phyloP scores from a whole-genome alignment of 2,888 invertebrate genomes.

The Octonoba sinensis region DNA sequence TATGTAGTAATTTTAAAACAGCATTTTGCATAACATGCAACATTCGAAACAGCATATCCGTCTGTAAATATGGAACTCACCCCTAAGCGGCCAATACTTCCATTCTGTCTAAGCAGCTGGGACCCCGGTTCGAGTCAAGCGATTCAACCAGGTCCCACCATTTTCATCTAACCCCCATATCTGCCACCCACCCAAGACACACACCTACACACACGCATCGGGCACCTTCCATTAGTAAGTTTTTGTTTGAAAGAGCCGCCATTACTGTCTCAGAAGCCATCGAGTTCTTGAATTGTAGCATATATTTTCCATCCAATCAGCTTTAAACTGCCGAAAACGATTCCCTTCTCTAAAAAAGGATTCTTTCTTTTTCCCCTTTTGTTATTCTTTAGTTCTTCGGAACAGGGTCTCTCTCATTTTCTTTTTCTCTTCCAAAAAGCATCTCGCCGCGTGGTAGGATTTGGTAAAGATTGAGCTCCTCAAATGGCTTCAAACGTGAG shows the following conservation, averaged over 20 bases:
- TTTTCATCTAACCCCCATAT: constrained; percentile 10
- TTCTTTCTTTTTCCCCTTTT: constrained; percentile 31
- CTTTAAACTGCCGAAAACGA: constrained; percentile 60
- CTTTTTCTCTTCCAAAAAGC: neutral
- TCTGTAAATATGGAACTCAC: constrained; percentile 27
- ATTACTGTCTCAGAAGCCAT: constrained; percentile 54
- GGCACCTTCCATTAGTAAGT: constrained; percentile 48
- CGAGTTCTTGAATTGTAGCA: constrained; percentile 51
- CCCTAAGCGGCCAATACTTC: constrained; percentile 29
- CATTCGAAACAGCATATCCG: constrained; percentile 1
- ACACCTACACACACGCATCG: neutral
- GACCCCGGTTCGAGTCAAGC: constrained; percentile 41
- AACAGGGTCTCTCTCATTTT: constrained; percentile 4
- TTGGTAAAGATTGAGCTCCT: constrained; percentile 28
- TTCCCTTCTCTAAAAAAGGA: constrained; percentile 32
- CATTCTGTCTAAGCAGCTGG: constrained; percentile 48
- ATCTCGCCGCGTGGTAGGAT: neutral
- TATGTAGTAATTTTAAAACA: too few relatives aligned
- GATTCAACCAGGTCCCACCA: constrained; percentile 46
- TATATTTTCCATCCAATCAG: constrained; percentile 61
- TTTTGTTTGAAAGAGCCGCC: constrained; percentile 57
- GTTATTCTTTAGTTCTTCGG: constrained; percentile 9
- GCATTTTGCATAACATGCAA: too few relatives aligned
- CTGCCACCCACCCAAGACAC: neutral
- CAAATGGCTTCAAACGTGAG: constrained; percentile 21